Conservation (phyloP, 2,888 invertebrate species). For the Sylvicola fuscatus region DNA sequence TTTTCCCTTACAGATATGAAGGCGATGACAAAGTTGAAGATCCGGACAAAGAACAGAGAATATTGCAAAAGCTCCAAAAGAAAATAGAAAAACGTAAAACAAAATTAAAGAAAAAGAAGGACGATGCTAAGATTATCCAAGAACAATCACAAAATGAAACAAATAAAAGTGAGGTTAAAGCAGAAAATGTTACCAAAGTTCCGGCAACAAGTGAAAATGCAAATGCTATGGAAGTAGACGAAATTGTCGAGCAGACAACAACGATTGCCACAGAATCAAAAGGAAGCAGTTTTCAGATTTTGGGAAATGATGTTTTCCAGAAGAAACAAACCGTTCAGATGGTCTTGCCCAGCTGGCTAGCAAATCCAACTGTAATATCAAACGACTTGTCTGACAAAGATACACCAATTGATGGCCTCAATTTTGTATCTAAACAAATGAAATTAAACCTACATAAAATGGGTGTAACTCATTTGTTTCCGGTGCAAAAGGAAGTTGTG, state of each 20-base stretch:
- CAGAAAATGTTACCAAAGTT: conserved; percentile 4
- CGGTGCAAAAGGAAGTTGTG: conserved; percentile 61
- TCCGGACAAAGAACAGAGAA: conserved; percentile 30
- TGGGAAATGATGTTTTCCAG: conserved; percentile 40
- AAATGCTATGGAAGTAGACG: conserved; percentile 7
- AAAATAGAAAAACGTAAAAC: conserved; percentile 34
- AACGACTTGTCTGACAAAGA: conserved; percentile 39
- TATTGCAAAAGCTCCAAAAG: conserved; percentile 34
- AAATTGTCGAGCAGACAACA: background rate
- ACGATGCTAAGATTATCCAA: conserved; percentile 14
- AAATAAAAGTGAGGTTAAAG: conserved; percentile 10
- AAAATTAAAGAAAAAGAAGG: conserved; percentile 15
- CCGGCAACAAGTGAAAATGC: conserved; percentile 7
- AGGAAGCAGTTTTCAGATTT: conserved; percentile 34
- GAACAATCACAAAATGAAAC: conserved; percentile 15
- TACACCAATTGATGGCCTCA: conserved; percentile 31
- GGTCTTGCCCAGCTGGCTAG: conserved; percentile 72
- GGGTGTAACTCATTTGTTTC: conserved; percentile 60
- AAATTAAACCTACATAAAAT: conserved; percentile 42
- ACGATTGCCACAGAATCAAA: conserved; percentile 7
- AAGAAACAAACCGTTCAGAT: conserved; percentile 41
- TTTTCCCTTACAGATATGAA: conserved; percentile 24
- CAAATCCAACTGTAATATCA: conserved; percentile 58
- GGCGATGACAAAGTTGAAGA: conserved; percentile 24
- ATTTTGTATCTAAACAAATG: conserved; percentile 40